A percentile compares a stretch with the other conserved stretches of the same genome.
These are phyloP conservation scores for Danio rerio DNA, from an alignment of 2,113 vertebrate genomes.

Conservation along the genomic window DNA sequence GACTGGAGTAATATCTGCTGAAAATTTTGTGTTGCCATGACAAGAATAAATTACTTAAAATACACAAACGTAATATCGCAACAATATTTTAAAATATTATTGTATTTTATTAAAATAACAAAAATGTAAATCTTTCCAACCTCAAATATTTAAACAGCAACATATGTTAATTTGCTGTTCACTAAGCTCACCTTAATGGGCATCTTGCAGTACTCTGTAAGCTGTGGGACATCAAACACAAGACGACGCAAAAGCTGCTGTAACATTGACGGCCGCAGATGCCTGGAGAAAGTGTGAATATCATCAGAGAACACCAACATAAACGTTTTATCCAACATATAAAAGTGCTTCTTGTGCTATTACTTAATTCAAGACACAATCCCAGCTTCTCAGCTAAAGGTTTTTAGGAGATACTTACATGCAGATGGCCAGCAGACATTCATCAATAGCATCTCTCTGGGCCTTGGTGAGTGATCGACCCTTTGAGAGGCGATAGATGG, in stretches of 20 bases:
- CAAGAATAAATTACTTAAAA: not conserved
- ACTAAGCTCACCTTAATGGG: slow-evolving; percentile 85
- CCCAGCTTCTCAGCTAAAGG: not conserved
- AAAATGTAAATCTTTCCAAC: not conserved
- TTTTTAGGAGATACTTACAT: slow-evolving; percentile 78
- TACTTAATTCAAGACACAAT: not conserved
- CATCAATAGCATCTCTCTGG: slow-evolving; percentile 93
- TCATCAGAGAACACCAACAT: not conserved
- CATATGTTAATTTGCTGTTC: not conserved
- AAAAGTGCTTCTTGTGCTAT: not conserved
- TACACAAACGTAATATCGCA: not conserved
- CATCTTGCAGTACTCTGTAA: slow-evolving; percentile 94
- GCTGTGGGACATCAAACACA: slow-evolving; percentile 93
- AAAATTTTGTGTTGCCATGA: not conserved
- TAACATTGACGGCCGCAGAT: slow-evolving; percentile 94
- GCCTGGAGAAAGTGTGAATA: slow-evolving; percentile 69
- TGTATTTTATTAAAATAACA: not conserved
- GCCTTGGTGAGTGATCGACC: slow-evolving; percentile 97
- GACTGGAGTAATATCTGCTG: not conserved
- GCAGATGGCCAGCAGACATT: slow-evolving; percentile 94
- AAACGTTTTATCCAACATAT: too few relatives aligned
- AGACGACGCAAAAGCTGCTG: slow-evolving; percentile 93
- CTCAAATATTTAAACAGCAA: not conserved
- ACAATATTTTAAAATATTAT: not conserved
- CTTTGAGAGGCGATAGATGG: slow-evolving; percentile 95